Conservation (phyloP, 2,797 vertebrate genomes). For the Sebastes umbrosus region DNA sequence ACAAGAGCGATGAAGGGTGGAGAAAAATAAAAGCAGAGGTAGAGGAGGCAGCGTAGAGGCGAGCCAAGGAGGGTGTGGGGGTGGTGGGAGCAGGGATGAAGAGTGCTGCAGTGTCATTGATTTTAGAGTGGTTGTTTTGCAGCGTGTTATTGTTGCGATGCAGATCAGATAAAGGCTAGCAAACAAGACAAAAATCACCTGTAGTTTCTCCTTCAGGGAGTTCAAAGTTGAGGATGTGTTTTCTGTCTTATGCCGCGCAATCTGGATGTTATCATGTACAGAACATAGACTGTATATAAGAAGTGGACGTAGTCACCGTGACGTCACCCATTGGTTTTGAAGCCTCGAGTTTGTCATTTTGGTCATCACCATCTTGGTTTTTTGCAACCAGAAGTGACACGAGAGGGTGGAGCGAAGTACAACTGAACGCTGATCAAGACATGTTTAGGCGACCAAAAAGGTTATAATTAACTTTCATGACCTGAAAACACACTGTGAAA, state of each 20-base stretch:
- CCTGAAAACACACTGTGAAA: too few relatives aligned
- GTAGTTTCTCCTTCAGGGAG: conserved; percentile 8
- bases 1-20: conserved; percentile 5
- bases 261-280: neutral
- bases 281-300: neutral
- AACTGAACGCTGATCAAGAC: too few relatives aligned
- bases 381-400: too few relatives aligned
- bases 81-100: conserved; percentile 19
- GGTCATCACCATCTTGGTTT: fast-evolving
- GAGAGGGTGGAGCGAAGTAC: too few relatives aligned
- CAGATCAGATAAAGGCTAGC: conserved; percentile 26
- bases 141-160: conserved; percentile 52
- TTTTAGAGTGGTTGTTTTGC: conserved; percentile 60
- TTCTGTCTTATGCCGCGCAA: neutral
- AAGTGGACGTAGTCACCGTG: neutral
- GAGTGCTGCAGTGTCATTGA: conserved; percentile 72
- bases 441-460: too few relatives aligned
- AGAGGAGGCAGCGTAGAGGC: neutral
- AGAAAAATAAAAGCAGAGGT: conserved; percentile 19
- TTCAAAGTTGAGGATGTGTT: conserved; percentile 13
- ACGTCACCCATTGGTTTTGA: too few relatives aligned
- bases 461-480: too few relatives aligned
- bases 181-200: conserved; percentile 7
- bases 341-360: too few relatives aligned
- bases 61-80: conserved; percentile 5